Conservation (phyloP, 1,140 invertebrate genomes). For the Papilio aristodemus region DNA sequence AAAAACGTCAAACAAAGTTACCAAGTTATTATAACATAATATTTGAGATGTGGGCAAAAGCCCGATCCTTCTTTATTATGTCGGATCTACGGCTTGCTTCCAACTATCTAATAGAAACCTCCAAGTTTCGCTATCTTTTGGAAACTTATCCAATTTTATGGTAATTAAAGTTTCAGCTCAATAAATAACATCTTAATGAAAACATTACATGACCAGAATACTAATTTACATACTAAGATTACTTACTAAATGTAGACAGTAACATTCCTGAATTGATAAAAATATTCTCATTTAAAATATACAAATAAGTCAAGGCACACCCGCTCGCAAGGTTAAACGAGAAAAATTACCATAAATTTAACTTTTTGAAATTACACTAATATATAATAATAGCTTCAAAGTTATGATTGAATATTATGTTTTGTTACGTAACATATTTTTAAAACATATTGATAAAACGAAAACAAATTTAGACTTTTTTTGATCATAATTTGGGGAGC, state of each 20-base stretch:
- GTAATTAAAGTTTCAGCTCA: conserved; percentile 17
- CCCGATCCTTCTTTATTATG: conserved; percentile 20
- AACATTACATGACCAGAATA: neutral
- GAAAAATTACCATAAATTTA: too few relatives aligned
- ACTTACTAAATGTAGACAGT: conserved; percentile 31
- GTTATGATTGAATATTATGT: too few relatives aligned
- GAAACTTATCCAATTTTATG: conserved; percentile 18
- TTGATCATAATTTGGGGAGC: too few relatives aligned
- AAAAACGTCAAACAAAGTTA: neutral
- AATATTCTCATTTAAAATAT: too few relatives aligned
- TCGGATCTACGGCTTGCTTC: conserved; percentile 11
- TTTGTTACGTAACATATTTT: too few relatives aligned
- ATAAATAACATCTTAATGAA: conserved; percentile 19
- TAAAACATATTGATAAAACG: too few relatives aligned
- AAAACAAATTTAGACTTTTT: too few relatives aligned
- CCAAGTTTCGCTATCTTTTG: conserved; percentile 18
- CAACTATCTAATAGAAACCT: conserved; percentile 16
- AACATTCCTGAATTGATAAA: too few relatives aligned
- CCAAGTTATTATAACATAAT: conserved; percentile 3
- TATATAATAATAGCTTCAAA: too few relatives aligned
- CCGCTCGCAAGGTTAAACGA: too few relatives aligned
- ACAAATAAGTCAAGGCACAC: too few relatives aligned
- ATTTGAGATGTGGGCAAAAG: conserved; percentile 12
- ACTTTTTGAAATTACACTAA: too few relatives aligned
- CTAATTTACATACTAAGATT: neutral